Percentiles rank a stretch among this genome's conserved stretches.
These are phyloP conservation scores for Caenorhabditis afra DNA, from an alignment of 2,888 invertebrate genomes.

Conservation along the genomic window DNA sequence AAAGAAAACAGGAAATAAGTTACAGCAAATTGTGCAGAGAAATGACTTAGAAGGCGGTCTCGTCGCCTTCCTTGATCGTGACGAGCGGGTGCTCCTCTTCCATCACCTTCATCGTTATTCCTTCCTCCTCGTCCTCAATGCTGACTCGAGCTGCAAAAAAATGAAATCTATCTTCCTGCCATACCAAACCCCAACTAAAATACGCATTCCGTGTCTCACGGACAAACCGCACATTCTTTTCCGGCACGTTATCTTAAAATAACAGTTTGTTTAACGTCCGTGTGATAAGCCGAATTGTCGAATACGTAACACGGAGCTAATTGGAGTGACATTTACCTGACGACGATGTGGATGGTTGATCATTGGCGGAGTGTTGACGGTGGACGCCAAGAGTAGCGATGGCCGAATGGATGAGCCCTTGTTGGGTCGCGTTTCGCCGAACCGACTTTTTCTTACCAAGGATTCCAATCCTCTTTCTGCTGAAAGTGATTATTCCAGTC, in stretches of 20 bases:
- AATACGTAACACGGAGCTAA: slow-evolving; percentile 43
- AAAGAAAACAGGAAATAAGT: slow-evolving; percentile 4
- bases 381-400: slow-evolving; percentile 68
- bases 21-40: slow-evolving; percentile 5
- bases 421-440: slow-evolving; percentile 59
- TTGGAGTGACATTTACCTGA: slow-evolving; percentile 45
- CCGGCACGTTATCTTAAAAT: slow-evolving; percentile 53
- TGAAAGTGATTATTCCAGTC: too few relatives aligned
- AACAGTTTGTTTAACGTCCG: slow-evolving; percentile 38
- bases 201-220: slow-evolving; percentile 1
- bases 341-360: slow-evolving; percentile 48
- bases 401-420: slow-evolving; percentile 66
- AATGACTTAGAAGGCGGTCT: slow-evolving; percentile 31
- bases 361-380: slow-evolving; percentile 30
- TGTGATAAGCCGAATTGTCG: slow-evolving; percentile 41
- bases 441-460: slow-evolving; percentile 57
- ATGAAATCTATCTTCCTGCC: too few relatives aligned
- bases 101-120: slow-evolving; percentile 46
- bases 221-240: slow-evolving; percentile 22
- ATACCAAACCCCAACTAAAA: neutral
- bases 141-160: slow-evolving; percentile 45
- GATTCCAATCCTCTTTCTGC: slow-evolving; percentile 51
- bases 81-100: slow-evolving; percentile 60
- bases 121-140: slow-evolving; percentile 56
- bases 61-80: slow-evolving; percentile 61